Conservation (phyloP, 2,113 vertebrate species). For the Ahaetulla prasina region DNA sequence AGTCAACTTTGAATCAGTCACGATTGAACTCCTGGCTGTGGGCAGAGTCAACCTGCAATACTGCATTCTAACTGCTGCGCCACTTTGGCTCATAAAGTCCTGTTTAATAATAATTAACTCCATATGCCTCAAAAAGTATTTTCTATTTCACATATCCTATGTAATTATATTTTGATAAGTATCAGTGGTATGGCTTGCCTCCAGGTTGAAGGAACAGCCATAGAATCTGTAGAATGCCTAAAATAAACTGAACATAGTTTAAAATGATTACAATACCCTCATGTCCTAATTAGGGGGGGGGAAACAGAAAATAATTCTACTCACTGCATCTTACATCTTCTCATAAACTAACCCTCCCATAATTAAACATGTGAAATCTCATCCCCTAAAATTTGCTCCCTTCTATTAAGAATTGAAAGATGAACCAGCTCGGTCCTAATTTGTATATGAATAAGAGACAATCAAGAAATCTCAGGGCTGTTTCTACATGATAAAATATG, state of each 20-base stretch:
- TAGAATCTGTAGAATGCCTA: background rate
- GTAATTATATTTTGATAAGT: background rate
- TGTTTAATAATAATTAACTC: background rate
- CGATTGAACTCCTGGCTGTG: background rate
- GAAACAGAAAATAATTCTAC: background rate
- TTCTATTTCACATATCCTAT: background rate
- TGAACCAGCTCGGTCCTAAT: background rate
- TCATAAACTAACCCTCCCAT: background rate
- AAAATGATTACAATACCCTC: background rate
- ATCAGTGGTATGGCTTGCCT: background rate
- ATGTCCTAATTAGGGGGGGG: background rate
- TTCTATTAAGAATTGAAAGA: background rate
- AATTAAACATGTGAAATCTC: background rate
- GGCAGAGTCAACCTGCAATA: background rate
- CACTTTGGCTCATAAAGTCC: background rate
- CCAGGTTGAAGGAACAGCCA: background rate
- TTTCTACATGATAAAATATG: background rate
- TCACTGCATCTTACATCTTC: background rate
- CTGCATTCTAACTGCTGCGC: background rate
- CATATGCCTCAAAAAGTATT: background rate
- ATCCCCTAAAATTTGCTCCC: background rate
- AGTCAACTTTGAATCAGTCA: background rate
- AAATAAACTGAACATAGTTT: background rate
- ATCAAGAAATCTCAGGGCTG: background rate
- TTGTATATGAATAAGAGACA: background rate